phyloP scores from a whole-genome alignment of 2,113 vertebrate genomes.

The Sitta europaea region DNA sequence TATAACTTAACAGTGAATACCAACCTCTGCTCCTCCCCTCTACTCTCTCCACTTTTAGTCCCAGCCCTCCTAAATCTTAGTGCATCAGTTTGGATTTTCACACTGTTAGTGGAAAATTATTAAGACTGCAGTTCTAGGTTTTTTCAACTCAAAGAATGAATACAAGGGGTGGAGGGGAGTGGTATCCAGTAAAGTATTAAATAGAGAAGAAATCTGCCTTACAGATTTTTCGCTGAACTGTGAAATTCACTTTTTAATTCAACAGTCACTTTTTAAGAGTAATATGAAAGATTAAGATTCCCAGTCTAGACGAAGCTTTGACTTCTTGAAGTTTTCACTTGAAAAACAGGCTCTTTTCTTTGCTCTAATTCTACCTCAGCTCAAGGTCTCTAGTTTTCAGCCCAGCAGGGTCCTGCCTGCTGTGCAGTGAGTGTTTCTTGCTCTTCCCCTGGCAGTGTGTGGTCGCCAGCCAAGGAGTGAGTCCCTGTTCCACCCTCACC shows the following conservation, averaged over 20 bases:
- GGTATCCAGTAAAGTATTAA: not conserved
- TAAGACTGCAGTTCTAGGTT: not conserved
- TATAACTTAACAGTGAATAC: not conserved
- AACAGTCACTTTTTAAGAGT: not conserved
- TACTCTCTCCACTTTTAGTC: not conserved
- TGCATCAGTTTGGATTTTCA: not conserved
- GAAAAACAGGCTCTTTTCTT: not conserved
- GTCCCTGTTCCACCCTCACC: conserved; percentile 94
- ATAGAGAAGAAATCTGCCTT: conserved; percentile 1
- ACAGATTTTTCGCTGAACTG: not conserved
- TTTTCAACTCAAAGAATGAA: conserved; percentile 1
- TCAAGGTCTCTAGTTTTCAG: not conserved
- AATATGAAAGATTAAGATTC: not conserved
- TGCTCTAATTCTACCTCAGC: not conserved
- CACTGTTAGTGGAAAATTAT: not conserved
- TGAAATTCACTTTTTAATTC: not conserved
- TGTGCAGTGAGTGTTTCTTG: not conserved
- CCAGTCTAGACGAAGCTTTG: not conserved
- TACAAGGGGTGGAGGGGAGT: not conserved
- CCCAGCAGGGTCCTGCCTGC: not conserved
- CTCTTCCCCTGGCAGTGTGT: conserved; percentile 72
- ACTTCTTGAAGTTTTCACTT: not conserved
- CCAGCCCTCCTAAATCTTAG: not conserved
- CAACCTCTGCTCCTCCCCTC: not conserved
- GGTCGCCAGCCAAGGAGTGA: conserved; percentile 82